Base-by-base conservation (phyloP, 2,113 vertebrate species). In the Poeciliopsis prolifica region DNA sequence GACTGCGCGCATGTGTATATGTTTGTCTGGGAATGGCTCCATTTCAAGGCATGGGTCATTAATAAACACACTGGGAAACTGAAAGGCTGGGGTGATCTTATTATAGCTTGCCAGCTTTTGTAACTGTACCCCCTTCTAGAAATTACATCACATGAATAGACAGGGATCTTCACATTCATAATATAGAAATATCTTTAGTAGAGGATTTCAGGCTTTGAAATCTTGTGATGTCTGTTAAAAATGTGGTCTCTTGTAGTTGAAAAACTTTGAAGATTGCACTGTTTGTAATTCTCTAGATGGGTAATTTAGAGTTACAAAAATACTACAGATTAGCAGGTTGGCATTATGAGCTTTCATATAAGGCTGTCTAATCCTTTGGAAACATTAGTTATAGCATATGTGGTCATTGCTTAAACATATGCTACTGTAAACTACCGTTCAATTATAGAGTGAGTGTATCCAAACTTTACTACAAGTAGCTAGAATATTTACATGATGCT, bases 81-180 rank as follows among this genome's bases (percentile, higher is more conserved):
- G 31, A 91, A 85, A 84, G 91, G 88, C 89, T 89, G 81, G 68
- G 68, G 62, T 71, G 72, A 74, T 86, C 87, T 90, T 87, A 85
- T 89, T 90, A 85, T 89, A 93, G 86, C 81, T 31, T 28, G 68
- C 19, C 7, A 72, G 88, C 74, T 71, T 85, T 37, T 84, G 84
- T 88, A 91, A 91, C 90, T 90, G 81, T 74, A 89, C 68, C 70
- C 74, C 42, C 58, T 66, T 70, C 81, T 37, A 62, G 73, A 73
- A 74, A 80, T 89, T 75, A 58, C 31, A 75, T 44, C 71, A 60
- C 68, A 54, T 84, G 84, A 69, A 76, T 73, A 80, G 68, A 30
- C 22, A 51, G 65, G 66, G 30, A 17, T 54, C 51, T 68, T 78
- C 72, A 78, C 74, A 71, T 76, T 51, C 51, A 58, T 11, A 10